A percentile compares a stretch with the other conserved stretches of the same genome.
Evolutionary conservation across 2,113 vertebrate genomes (phyloP).

Genomic region (Geococcyx californianus): DNA sequence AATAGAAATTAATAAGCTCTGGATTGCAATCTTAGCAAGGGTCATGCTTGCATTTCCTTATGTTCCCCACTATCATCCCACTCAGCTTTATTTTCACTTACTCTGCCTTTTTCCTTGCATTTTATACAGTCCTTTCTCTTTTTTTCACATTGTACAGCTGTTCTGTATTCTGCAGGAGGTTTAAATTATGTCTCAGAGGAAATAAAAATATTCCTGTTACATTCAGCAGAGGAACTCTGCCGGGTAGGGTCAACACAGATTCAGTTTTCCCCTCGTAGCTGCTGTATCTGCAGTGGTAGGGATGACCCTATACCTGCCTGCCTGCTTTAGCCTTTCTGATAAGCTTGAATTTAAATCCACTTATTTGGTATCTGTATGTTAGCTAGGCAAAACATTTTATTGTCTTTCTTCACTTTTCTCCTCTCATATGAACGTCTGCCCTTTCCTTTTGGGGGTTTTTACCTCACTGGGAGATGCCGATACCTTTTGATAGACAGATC

Average conservation of each 20-base stretch:
- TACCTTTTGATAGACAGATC: background rate
- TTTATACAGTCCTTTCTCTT: background rate
- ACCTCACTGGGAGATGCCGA: background rate
- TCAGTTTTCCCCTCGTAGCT: background rate
- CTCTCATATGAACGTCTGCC: background rate
- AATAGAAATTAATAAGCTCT: background rate
- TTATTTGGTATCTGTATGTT: background rate
- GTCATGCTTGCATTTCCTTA: background rate
- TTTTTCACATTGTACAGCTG: background rate
- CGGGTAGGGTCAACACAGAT: background rate
- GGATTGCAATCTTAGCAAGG: background rate
- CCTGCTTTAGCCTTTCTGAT: background rate
- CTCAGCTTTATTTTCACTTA: background rate
- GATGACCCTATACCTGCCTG: background rate
- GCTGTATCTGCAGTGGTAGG: background rate
- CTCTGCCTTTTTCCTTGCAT: background rate
- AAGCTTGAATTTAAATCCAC: background rate
- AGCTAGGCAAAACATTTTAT: background rate
- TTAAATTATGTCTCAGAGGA: slow-evolving; percentile 7
- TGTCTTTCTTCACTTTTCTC: background rate
- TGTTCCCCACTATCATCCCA: background rate
- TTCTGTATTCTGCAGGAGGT: slow-evolving; percentile 1
- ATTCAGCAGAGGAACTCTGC: background rate
- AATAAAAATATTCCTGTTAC: slow-evolving; percentile 24
- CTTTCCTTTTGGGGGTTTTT: background rate